Base-by-base conservation (phyloP, 2,113 vertebrate genomes). In the Leptocoma aspasia region DNA sequence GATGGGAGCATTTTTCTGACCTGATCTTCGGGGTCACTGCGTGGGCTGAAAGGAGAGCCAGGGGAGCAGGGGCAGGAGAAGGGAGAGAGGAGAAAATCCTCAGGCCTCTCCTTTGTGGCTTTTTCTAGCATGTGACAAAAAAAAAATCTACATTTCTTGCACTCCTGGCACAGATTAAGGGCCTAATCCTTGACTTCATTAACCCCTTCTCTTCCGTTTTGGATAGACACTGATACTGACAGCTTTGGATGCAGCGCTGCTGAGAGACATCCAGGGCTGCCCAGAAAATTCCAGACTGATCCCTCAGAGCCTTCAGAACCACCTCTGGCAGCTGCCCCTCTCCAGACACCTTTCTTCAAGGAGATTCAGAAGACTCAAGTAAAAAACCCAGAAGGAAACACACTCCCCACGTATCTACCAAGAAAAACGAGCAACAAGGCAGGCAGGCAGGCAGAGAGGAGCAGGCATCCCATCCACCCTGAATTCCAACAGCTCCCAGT, bases 351-450 rank as follows among this genome's bases (percentile, higher is more conserved):
- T 50, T 49, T 37, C 35, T 33, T 9, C 42, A 56, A 26, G 33
- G 6, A 37, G 35, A 37, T 50, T 56, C 10, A 68, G 31, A 64
- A 52, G 26, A 30, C 13, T 6, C n/a, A 13, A 44, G 22, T 8
- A 8, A 85, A 70, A 54, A 41, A 2, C 2, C 41, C 42, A n/a
- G 27, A 19, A n/a, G 30, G 33, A 65, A 82, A 45, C 3, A 1
- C 17, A 23, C 44, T 54, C 60, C 50, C 39, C 12, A 5, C 0
- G 0, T 4, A 22, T 6, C n/a, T 10, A 6, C 7, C 9, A 6
- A 33, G 42, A 19, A 26, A 1, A 8, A n/a, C 0, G 16, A 61
- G 41, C 57, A 59, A 3, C 4, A 14, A 30, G 50, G 44, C 44
- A 66, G 44, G 24, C 47, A 9, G 64, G 47, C 54, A 50, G 42